Conservation (phyloP, 2,888 invertebrate genomes). For the Leucoptera coffeella region DNA sequence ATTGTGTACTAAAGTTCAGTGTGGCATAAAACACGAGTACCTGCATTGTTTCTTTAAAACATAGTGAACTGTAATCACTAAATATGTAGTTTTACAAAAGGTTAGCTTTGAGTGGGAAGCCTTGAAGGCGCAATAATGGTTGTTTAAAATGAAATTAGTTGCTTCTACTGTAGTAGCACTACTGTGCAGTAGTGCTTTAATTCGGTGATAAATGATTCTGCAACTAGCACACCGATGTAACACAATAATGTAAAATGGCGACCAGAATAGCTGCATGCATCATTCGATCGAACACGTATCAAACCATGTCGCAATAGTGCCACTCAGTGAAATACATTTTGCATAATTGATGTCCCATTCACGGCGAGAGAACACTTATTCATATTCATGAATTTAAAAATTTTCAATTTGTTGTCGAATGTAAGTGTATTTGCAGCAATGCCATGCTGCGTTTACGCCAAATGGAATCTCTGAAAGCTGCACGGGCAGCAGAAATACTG, state of each 20-base stretch:
- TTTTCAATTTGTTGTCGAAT: constrained; percentile 41
- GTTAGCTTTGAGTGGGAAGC: too few relatives aligned
- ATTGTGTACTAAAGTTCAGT: too few relatives aligned
- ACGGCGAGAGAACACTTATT: constrained; percentile 37
- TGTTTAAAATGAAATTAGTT: too few relatives aligned
- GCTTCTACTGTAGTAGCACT: too few relatives aligned
- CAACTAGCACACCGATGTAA: too few relatives aligned
- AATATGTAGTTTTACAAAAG: too few relatives aligned
- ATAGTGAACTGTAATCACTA: too few relatives aligned
- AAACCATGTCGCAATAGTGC: constrained; percentile 12
- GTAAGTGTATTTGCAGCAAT: constrained; percentile 38
- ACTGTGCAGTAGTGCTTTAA: too few relatives aligned
- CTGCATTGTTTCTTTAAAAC: background rate
- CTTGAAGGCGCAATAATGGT: too few relatives aligned
- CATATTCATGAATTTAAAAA: constrained; percentile 49
- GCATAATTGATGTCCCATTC: constrained; percentile 49
- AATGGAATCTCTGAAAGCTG: too few relatives aligned
- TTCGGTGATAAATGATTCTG: too few relatives aligned
- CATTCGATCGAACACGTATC: constrained; percentile 16
- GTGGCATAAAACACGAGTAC: constrained; percentile 15
- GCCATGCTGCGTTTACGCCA: too few relatives aligned
- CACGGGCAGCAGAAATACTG: constrained; percentile 10
- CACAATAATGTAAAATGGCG: background rate
- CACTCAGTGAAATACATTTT: constrained; percentile 42
- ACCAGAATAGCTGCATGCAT: constrained; percentile 8